These are phyloP conservation scores for Rhingia campestris DNA, from an alignment of 2,888 invertebrate genomes.

Conservation along the genomic window DNA sequence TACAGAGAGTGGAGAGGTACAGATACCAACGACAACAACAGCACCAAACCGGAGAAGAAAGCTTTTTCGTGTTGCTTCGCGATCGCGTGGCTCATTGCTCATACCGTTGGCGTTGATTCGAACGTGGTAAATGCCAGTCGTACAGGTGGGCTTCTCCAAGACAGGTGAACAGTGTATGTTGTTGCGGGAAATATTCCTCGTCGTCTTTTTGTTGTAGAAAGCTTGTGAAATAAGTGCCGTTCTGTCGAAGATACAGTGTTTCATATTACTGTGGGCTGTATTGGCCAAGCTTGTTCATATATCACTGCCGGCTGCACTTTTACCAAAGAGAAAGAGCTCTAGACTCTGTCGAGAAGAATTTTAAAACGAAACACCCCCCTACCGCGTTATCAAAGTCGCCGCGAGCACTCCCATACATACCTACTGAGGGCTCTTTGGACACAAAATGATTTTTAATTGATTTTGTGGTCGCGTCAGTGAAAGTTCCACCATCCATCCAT, in stretches of 20 bases:
- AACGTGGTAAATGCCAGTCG: slow-evolving; percentile 69
- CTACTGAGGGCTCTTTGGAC: slow-evolving; percentile 33
- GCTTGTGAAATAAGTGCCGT: slow-evolving; percentile 53
- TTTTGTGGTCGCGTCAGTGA: slow-evolving; percentile 74
- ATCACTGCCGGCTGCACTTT: slow-evolving; percentile 37
- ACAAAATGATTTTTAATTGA: slow-evolving; percentile 74
- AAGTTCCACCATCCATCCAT: slow-evolving; percentile 68
- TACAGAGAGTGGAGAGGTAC: slow-evolving; percentile 34
- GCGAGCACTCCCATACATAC: slow-evolving; percentile 9
- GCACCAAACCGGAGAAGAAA: slow-evolving; percentile 53
- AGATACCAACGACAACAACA: slow-evolving; percentile 3
- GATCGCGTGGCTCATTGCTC: slow-evolving; percentile 14
- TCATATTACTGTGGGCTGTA: slow-evolving; percentile 1
- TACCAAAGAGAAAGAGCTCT: slow-evolving; percentile 13
- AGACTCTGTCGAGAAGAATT: too few relatives aligned
- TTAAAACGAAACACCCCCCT: background rate
- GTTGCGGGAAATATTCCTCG: slow-evolving; percentile 30
- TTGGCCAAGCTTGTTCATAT: slow-evolving; percentile 64
- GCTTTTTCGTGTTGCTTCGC: slow-evolving; percentile 51
- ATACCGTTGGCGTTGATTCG: slow-evolving; percentile 36
- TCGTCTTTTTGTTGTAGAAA: slow-evolving; percentile 52
- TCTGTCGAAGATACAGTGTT: slow-evolving; percentile 36
- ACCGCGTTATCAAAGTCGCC: slow-evolving; percentile 12
- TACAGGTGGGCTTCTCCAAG: slow-evolving; percentile 71
- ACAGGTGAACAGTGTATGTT: slow-evolving; percentile 61